Base-by-base conservation (phyloP, 2,797 vertebrate genomes). In the Darevskia mixta region DNA sequence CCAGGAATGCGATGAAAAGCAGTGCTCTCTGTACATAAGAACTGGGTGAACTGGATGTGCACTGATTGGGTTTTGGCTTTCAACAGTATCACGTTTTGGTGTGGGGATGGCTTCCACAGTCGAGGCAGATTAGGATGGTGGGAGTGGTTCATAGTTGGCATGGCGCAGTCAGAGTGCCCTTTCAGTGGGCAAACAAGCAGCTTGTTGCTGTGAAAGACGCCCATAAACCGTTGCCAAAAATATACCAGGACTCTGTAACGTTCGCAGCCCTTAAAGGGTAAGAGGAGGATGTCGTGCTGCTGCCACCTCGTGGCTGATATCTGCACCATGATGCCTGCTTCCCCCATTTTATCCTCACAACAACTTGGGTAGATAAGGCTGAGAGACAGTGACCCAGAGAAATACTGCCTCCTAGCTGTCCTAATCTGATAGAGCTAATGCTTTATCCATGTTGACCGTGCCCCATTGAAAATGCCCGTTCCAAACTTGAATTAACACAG, bases 291-390 rank as follows among this genome's bases (percentile, higher is more conserved):
- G 82, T 78, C 5, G 41, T 35, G 9, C 25, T 85, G 79, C 77
- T 82, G 86, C 86, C 89, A 85, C 73, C 89, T 78, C 64, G 72
- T 79, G 89, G 83, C 9, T 41, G 13, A 88, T 27, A 72, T 25
- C 20, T 80, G 32, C 67, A 41, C 35, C 61, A 2, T 55, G 45
- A 79, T 38, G n/a, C 13, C n/a, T 67, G 38, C 45, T 45, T 3
- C 41, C 64, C 43, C 17, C 4, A 9, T 81, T 80, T 72, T 81
- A 32, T 83, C 17, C 7, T 69, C 64, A 23, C 15, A n/a, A 29
- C 10, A 58, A 15, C 32, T 4, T 38, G 55, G 23, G 17, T 41
- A 72, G 8, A 8, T 49, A n/a, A 35, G 41, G 18, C 75, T 45
- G 41, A 55, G 49, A 55, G 49, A 49, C 49, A 49, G 49, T 15